Conservation (phyloP, 2,797 vertebrate genomes). For the Dicrostonyx torquatus region DNA sequence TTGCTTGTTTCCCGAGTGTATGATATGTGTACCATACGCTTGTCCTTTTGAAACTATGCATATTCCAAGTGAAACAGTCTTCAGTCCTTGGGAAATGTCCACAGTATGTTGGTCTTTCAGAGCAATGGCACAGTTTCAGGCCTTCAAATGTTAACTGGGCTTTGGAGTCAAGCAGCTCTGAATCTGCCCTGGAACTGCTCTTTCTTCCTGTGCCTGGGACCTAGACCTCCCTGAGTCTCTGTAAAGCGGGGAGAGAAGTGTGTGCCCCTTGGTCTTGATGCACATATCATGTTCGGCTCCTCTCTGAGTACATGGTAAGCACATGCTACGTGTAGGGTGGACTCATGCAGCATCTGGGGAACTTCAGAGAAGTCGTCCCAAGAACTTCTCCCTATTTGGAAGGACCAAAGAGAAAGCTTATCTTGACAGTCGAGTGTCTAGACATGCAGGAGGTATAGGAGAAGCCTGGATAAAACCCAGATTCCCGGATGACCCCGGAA, state of each 20-base stretch:
- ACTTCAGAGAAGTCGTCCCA: neutral
- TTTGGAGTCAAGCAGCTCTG: neutral
- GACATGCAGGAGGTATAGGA: neutral
- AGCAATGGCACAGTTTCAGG: neutral
- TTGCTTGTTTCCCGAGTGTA: neutral
- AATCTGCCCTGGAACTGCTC: neutral
- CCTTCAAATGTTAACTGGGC: neutral
- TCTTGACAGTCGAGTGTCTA: neutral
- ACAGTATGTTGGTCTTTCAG: constrained; percentile 30
- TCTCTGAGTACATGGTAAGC: neutral
- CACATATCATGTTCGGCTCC: neutral
- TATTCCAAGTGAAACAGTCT: neutral
- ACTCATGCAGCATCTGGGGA: neutral
- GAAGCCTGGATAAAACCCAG: neutral
- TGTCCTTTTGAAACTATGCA: neutral
- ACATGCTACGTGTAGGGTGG: neutral
- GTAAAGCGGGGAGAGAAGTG: neutral
- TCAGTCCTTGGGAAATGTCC: constrained; percentile 13
- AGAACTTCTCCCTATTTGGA: neutral
- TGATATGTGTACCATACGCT: neutral
- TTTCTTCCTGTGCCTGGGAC: neutral
- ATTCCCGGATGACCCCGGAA: neutral
- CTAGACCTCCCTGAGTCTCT: neutral
- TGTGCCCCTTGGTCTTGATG: neutral
- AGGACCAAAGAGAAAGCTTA: neutral